Evolutionary conservation across 2,113 vertebrate species (phyloP).

Genomic region (Podocnemis expansa): DNA sequence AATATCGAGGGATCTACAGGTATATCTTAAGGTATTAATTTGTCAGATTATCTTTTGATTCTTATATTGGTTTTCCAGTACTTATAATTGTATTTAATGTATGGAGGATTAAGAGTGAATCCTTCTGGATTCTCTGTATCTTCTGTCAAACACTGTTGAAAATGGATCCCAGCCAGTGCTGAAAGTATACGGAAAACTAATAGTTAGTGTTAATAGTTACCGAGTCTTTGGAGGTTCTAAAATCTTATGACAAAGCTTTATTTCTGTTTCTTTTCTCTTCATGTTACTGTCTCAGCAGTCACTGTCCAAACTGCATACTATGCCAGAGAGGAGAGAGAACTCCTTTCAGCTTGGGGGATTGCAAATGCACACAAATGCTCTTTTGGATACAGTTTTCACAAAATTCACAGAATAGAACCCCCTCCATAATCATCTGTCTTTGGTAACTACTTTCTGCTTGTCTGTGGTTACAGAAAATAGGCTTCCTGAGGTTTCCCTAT

Average conservation of each 20-base stretch:
- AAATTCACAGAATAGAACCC: neutral
- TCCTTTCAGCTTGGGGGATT: neutral
- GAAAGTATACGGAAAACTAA: neutral
- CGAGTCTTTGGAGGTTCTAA: neutral
- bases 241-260: neutral
- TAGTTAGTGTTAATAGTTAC: neutral
- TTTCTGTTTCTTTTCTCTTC: neutral
- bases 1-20: neutral
- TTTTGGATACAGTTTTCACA: neutral
- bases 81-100: neutral
- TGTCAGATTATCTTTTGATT: neutral
- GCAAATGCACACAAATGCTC: neutral
- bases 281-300: neutral
- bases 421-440: too few species aligned
- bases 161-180: too few species aligned
- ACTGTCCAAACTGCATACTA: fast-evolving
- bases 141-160: neutral
- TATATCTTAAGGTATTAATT: neutral
- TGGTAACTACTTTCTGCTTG: too few species aligned
- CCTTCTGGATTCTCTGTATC: fast-evolving
- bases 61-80: neutral
- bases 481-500: neutral
- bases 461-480: too few species aligned
- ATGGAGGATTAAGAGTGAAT: neutral
- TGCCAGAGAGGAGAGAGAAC: fast-evolving